These are phyloP conservation scores for Villa cingulata DNA, from an alignment of 2,888 invertebrate species.

Conservation along the genomic window DNA sequence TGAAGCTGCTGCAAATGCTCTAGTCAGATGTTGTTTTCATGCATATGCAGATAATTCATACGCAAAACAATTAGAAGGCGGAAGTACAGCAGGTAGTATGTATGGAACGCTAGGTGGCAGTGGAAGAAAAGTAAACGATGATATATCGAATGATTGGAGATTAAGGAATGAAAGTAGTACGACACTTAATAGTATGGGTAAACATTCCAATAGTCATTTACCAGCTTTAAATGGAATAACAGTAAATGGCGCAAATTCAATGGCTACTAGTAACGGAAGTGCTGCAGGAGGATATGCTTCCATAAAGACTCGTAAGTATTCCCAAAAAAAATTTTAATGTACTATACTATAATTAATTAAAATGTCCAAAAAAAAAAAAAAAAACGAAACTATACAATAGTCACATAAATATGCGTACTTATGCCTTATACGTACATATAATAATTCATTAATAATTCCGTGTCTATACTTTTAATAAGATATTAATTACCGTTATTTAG, in stretches of 20 bases:
- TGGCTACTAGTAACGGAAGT: constrained; percentile 24
- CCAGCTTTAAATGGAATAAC: constrained; percentile 19
- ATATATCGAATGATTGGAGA: constrained; percentile 38
- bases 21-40: constrained; percentile 94
- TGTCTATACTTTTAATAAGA: too few relatives aligned
- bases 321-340: too few relatives aligned
- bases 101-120: constrained; percentile 39
- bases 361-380: too few relatives aligned
- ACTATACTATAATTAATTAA: too few relatives aligned
- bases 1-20: constrained; percentile 92
- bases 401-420: too few relatives aligned
- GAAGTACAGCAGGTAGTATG: constrained; percentile 35
- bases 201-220: constrained; percentile 31
- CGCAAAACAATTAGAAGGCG: constrained; percentile 65
- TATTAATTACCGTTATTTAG: too few relatives aligned
- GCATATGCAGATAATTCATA: constrained; percentile 94
- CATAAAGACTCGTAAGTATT: constrained; percentile 36
- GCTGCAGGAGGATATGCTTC: constrained; percentile 34
- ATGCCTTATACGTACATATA: too few relatives aligned
- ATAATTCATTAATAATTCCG: too few relatives aligned
- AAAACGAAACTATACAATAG: too few relatives aligned
- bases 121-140: constrained; percentile 31
- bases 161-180: constrained; percentile 46
- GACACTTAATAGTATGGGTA: constrained; percentile 44
- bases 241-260: constrained; percentile 11